Base-by-base conservation (phyloP, 2,888 invertebrate genomes). In the Heteromyza rotundicornis region DNA sequence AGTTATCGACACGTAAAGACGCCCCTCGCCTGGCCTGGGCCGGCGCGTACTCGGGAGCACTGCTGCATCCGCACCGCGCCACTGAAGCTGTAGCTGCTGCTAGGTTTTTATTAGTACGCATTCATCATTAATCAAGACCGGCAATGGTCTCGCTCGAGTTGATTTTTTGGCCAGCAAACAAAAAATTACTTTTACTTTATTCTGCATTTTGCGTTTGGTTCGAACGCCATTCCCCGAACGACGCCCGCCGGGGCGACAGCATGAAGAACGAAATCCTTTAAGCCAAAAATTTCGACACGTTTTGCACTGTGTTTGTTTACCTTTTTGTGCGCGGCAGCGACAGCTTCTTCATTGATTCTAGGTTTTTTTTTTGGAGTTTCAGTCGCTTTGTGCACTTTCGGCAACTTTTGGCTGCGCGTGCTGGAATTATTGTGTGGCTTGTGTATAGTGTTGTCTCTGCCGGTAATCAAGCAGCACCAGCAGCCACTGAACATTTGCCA, bases 101-200 rank as follows among this genome's bases (percentile, higher is more conserved):
- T 14, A 17, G 17, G 20, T 7, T 47, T 20, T 47, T 47, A 47
- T 47, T 47, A 47, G 47, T 5, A 14, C 47, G 47, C 20, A 47
- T 47, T 47, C 47, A 47, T 20, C 47, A 47, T 47, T 47, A 47
- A 47, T 47, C 47, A 47, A 47, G 47, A 5, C 19, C 20, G 20
- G 17, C 47, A 19, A 3, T 3, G 14, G 10, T 8, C 40, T 7
- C 40, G 40, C 40, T 40, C 40, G 40, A 40, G 40, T 40, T 8
- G 12, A 7, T 40, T 40, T n/a, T 32, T 40, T n/a, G 27, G 27
- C 40, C 12, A 40, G n/a, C 14, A 3, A n/a, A n/a, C 10, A 40
- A 7, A 7, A 8, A 2, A 20, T 19, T 19, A 47, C 47, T 47
- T 47, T 47, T 27, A 27, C 27, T 27, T 40, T 40, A n/a, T 40